Percentiles rank a stretch among this genome's conserved stretches.
Evolutionary conservation across 2,797 vertebrate species (phyloP).

Genomic region (Champsocephalus esox): DNA sequence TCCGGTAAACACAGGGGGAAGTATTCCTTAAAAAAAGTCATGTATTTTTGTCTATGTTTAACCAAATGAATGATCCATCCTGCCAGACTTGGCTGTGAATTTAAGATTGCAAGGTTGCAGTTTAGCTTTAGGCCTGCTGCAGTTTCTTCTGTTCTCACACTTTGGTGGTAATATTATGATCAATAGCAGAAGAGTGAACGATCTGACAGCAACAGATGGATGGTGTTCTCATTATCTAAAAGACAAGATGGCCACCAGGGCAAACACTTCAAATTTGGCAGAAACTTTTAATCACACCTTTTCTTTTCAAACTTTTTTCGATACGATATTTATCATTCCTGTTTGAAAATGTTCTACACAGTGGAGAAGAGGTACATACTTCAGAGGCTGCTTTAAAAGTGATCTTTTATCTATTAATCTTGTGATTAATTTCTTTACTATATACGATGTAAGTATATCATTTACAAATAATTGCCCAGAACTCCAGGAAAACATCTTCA

Average conservation of each 20-base stretch:
- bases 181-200: conserved; percentile 52
- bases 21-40: background rate
- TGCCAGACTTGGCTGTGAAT: conserved; percentile 39
- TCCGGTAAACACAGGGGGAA: background rate
- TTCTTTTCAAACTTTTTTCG: background rate
- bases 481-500: background rate
- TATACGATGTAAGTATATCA: background rate
- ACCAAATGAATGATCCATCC: conserved; percentile 10
- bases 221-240: conserved; percentile 37
- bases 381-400: background rate
- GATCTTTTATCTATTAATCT: background rate
- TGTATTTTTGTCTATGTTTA: conserved; percentile 15
- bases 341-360: background rate
- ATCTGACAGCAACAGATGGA: conserved; percentile 68
- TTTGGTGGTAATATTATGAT: conserved; percentile 45
- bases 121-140: conserved; percentile 16
- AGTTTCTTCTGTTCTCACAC: conserved; percentile 26
- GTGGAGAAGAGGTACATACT: background rate
- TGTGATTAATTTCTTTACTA: conserved; percentile 1
- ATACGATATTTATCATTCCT: background rate
- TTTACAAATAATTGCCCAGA: background rate
- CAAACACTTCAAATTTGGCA: background rate
- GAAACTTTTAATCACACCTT: conserved; percentile 12
- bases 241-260: conserved; percentile 27
- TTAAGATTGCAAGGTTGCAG: conserved; percentile 11